phyloP scores from a whole-genome alignment of 2,113 vertebrate genomes.

The Bubo blakistoni region DNA sequence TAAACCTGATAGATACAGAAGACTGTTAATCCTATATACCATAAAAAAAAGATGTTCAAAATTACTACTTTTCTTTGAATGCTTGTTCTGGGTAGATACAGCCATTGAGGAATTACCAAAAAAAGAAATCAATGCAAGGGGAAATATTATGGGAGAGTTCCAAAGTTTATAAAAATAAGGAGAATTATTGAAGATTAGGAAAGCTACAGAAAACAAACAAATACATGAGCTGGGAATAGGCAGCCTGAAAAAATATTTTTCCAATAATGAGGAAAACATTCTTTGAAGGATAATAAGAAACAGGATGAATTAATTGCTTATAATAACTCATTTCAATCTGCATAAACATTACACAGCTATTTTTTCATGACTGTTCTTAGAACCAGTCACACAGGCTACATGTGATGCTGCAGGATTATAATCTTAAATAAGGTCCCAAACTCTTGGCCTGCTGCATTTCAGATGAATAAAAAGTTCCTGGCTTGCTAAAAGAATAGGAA shows the following conservation, averaged over 20 bases:
- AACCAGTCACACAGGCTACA: background rate
- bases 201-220: constrained; percentile 14
- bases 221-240: background rate
- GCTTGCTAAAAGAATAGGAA: background rate
- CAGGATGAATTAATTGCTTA: constrained; percentile 2
- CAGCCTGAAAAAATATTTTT: background rate
- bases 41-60: background rate
- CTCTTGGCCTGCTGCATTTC: background rate
- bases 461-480: background rate
- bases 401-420: background rate
- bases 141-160: background rate
- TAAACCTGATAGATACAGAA: background rate
- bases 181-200: background rate
- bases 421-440: background rate
- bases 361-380: background rate
- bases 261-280: background rate
- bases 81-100: background rate
- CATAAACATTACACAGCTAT: background rate
- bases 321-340: background rate
- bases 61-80: background rate
- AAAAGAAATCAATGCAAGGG: background rate
- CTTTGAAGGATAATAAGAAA: constrained; percentile 24
- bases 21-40: background rate
- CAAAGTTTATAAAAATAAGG: constrained; percentile 11
- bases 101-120: background rate